Base-by-base conservation (phyloP, 2,888 invertebrate genomes). In the Neria commutata region DNA sequence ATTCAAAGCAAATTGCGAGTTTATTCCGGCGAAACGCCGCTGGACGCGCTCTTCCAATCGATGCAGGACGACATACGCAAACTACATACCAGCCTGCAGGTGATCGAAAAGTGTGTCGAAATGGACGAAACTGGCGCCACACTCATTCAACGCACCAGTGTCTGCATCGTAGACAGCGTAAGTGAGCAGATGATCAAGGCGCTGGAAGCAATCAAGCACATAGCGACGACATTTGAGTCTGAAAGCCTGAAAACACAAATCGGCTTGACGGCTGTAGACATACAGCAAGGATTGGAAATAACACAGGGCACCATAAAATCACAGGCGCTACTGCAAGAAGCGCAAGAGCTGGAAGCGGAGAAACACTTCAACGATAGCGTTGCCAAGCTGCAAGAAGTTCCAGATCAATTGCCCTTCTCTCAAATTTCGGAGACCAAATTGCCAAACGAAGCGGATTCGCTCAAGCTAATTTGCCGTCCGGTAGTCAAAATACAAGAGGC, bases 61-160 rank as follows among this genome's bases (percentile, higher is more conserved):
- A 82, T 88, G 68, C 86, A 88, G 8, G 85, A 85, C 60, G 86
- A 89, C 2, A 81, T 91, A 34, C 86, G 86, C 67, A 83, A 84
- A 26, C 78, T 91, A 21, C 88, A 89, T 70, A 86, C 87, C 67
- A 86, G 87, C 23, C 74, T 91, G 4, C 85, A 86, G 17, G 85
- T 88, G 1, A 85, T 90, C 34, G 87, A 89, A 75, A 88, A 88
- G 74, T 89, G 90, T 71, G 85, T 88, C 34, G 88, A 87, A 68
- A 85, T 88, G 65, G 88, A 88, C 76, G 87, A 86, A 66, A 86
- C 86, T 34, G 88, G 86, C 11, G 87, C 86, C 55, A 89, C 89
- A 0, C 79, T 90, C 8, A 88, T 89, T 1, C 88, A 89, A 72
- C 85, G 86, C 71, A 89, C 89, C 0, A 89, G 89, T 74, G 84